Percentiles rank a stretch among this genome's conserved stretches.
phyloP scores from a whole-genome alignment of 2,797 vertebrate species.

The Adrianichthys oophorus region DNA sequence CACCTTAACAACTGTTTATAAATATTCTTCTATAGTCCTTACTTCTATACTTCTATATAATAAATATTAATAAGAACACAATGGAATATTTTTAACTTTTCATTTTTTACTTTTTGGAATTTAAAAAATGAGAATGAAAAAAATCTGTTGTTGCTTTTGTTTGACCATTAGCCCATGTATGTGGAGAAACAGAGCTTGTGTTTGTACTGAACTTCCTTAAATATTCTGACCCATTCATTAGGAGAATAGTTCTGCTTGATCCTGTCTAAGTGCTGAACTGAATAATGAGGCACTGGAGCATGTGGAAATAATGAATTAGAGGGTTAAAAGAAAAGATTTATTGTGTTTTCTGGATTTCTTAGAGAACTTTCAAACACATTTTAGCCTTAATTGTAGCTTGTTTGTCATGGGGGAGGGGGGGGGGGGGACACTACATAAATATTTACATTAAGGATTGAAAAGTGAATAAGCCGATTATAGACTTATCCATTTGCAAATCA shows the following conservation, averaged over 20 bases:
- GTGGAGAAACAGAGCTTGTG: too few species aligned
- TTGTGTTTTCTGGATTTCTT: background rate
- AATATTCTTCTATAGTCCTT: too few species aligned
- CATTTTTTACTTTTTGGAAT: too few species aligned
- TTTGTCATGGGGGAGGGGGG: background rate
- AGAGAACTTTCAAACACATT: background rate
- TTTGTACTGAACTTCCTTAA: too few species aligned
- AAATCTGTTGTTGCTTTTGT: too few species aligned
- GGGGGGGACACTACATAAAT: background rate
- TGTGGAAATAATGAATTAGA: background rate
- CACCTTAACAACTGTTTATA: constrained; percentile 28
- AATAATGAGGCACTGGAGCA: too few species aligned
- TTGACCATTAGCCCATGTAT: too few species aligned
- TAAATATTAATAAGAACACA: too few species aligned
- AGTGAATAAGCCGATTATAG: background rate
- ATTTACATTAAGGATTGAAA: background rate
- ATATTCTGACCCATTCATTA: too few species aligned
- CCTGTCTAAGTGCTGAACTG: background rate
- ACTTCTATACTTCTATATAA: too few species aligned
- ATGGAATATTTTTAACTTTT: too few species aligned
- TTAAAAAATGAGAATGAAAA: too few species aligned
- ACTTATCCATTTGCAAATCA: background rate
- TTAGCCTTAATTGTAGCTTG: background rate
- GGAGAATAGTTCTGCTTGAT: background rate
- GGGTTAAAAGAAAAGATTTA: background rate